These are phyloP conservation scores for Dermochelys coriacea DNA, from an alignment of 2,797 vertebrate species.

Conservation along the genomic window DNA sequence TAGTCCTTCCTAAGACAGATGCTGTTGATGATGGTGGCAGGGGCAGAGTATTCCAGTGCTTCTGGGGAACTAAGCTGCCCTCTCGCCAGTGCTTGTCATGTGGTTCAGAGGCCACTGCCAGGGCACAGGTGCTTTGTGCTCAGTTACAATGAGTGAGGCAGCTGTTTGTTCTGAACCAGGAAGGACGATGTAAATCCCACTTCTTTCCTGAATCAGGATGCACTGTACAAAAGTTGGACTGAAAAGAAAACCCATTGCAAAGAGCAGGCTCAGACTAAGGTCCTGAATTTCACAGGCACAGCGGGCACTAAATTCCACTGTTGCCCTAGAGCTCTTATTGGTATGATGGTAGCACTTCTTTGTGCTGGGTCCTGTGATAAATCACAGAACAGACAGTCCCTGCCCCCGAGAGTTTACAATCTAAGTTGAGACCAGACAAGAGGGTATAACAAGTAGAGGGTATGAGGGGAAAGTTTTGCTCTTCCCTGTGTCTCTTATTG, in stretches of 20 bases:
- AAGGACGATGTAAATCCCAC: neutral
- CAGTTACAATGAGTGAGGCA: too few relatives aligned
- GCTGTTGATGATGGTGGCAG: neutral
- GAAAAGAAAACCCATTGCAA: conserved; percentile 35
- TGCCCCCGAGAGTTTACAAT: neutral
- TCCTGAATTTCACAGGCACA: conserved; percentile 3
- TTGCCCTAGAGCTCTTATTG: conserved; percentile 10
- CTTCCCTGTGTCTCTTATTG: neutral
- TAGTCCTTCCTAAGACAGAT: neutral
- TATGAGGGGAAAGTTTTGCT: neutral
- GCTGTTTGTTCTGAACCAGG: too few relatives aligned
- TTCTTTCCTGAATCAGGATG: conserved; percentile 41
- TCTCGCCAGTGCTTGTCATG: neutral
- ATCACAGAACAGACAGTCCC: neutral
- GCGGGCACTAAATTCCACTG: neutral
- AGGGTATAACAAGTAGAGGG: neutral
- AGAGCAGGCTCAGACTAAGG: conserved; percentile 39
- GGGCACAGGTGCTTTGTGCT: neutral
- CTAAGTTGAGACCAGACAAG: neutral
- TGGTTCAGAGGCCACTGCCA: neutral
- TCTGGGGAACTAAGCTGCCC: neutral
- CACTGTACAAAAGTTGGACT: conserved; percentile 49
- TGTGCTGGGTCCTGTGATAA: neutral
- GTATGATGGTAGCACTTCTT: neutral
- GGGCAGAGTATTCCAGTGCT: neutral